Percentiles rank a stretch among this genome's conserved stretches.
These are phyloP conservation scores for Dipodomys merriami DNA, from an alignment of 2,113 vertebrate genomes.

Conservation along the genomic window DNA sequence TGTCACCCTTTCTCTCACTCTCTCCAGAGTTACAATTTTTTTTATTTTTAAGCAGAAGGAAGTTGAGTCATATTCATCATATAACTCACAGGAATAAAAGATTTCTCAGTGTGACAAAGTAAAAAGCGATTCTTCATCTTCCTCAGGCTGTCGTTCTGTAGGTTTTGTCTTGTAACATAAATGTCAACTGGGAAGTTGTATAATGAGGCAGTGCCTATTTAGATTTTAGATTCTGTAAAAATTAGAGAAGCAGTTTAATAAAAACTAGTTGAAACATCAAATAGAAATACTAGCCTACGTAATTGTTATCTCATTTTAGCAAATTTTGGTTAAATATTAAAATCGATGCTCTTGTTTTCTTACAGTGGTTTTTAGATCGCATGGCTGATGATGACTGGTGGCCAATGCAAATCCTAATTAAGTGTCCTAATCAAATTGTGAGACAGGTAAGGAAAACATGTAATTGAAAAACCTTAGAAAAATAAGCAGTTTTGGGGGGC, in stretches of 20 bases:
- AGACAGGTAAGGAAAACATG: constrained; percentile 91
- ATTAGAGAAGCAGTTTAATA: constrained; percentile 2
- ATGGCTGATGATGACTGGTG: constrained; percentile 99
- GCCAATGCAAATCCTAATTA: constrained; percentile 99
- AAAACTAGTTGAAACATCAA: constrained; percentile 9
- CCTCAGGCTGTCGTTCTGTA: background rate
- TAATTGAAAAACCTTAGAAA: constrained; percentile 32
- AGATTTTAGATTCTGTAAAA: constrained; percentile 21
- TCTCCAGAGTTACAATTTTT: too few species aligned
- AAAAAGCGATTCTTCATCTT: background rate
- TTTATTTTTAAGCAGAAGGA: constrained; percentile 26
- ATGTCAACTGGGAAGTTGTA: background rate
- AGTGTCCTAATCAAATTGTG: constrained; percentile 99
- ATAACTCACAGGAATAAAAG: constrained; percentile 17
- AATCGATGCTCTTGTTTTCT: constrained; percentile 59
- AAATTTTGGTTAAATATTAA: constrained; percentile 51
- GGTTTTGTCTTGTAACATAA: background rate
- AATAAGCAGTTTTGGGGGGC: too few species aligned
- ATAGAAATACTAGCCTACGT: background rate
- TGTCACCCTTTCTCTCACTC: too few species aligned
- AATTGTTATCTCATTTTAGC: background rate
- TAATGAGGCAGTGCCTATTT: background rate
- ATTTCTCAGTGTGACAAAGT: background rate
- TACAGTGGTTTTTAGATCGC: constrained; percentile 98
- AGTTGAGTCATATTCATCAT: background rate